Conservation (phyloP, 1,140 invertebrate species). For the Calliopsis andreniformis region DNA sequence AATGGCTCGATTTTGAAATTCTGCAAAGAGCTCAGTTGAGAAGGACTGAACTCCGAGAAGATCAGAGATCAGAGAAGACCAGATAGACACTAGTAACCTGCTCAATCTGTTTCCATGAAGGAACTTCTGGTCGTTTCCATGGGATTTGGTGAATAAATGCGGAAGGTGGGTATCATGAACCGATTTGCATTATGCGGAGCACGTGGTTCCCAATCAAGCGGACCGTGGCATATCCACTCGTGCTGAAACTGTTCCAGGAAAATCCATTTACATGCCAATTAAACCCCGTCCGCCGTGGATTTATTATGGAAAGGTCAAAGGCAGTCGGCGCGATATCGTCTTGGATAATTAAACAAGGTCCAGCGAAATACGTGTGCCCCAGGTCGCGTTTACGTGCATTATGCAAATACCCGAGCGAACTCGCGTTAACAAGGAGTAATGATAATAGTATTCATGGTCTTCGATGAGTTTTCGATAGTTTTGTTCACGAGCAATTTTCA, state of each 20-base stretch:
- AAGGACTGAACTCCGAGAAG: too few relatives aligned
- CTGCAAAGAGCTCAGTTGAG: too few relatives aligned
- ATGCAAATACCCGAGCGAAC: slow-evolving; percentile 2
- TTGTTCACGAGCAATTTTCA: not conserved
- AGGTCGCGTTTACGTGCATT: slow-evolving; percentile 27
- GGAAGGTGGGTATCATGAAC: slow-evolving; percentile 28
- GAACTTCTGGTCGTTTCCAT: too few relatives aligned
- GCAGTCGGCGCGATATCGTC: slow-evolving; percentile 15
- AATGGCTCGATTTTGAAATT: too few relatives aligned
- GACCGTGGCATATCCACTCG: slow-evolving; percentile 29
- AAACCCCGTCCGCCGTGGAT: slow-evolving; percentile 43
- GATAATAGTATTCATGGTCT: not conserved
- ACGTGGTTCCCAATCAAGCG: slow-evolving; percentile 52
- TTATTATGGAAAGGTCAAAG: slow-evolving; percentile 62
- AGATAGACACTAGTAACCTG: too few relatives aligned
- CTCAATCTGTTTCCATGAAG: too few relatives aligned
- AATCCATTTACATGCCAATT: slow-evolving; percentile 65
- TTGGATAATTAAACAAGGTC: slow-evolving; percentile 49
- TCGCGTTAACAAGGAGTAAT: slow-evolving; percentile 1
- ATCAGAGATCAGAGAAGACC: too few relatives aligned
- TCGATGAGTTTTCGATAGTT: not conserved
- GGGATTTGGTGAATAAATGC: slow-evolving; percentile 17
- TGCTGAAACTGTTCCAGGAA: slow-evolving; percentile 46
- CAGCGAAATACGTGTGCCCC: slow-evolving; percentile 16
- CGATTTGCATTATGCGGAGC: slow-evolving; percentile 58